phyloP scores from a whole-genome alignment of 2,888 invertebrate genomes.

The Cosmorhoe ocellata region DNA sequence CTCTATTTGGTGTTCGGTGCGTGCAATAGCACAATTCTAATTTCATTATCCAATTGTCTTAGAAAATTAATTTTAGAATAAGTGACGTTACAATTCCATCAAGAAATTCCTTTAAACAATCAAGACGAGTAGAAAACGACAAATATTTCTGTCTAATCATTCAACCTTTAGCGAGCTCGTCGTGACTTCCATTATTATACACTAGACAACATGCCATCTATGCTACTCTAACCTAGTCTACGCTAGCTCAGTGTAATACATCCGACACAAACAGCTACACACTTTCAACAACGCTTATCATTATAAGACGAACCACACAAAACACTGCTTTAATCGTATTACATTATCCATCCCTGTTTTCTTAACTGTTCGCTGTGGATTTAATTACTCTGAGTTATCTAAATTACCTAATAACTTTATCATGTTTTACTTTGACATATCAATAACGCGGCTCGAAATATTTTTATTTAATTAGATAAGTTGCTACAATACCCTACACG shows the following conservation, averaged over 20 bases:
- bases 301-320: conserved; percentile 76
- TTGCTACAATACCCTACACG: conserved; percentile 76
- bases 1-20: conserved; percentile 76
- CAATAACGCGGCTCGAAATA: conserved; percentile 82
- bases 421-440: conserved; percentile 82
- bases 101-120: conserved; percentile 67
- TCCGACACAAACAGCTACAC: conserved; percentile 70
- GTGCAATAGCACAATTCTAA: conserved; percentile 81
- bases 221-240: conserved; percentile 61
- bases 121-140: conserved; percentile 38
- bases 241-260: conserved; percentile 65
- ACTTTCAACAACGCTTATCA: conserved; percentile 79
- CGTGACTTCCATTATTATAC: conserved; percentile 39
- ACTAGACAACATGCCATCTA: conserved; percentile 52
- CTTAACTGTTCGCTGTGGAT: conserved; percentile 78
- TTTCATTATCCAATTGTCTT: conserved; percentile 60
- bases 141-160: conserved; percentile 39
- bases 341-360: conserved; percentile 80
- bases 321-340: conserved; percentile 70
- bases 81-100: conserved; percentile 63
- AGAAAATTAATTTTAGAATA: conserved; percentile 59
- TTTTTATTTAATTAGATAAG: conserved; percentile 68
- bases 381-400: conserved; percentile 75
- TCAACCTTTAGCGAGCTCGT: conserved; percentile 78
- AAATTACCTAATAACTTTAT: conserved; percentile 78